A percentile compares a stretch with the other conserved stretches of the same genome.
Evolutionary conservation across 1,140 invertebrate genomes (phyloP).

Genomic region (Nixonia krombeini): DNA sequence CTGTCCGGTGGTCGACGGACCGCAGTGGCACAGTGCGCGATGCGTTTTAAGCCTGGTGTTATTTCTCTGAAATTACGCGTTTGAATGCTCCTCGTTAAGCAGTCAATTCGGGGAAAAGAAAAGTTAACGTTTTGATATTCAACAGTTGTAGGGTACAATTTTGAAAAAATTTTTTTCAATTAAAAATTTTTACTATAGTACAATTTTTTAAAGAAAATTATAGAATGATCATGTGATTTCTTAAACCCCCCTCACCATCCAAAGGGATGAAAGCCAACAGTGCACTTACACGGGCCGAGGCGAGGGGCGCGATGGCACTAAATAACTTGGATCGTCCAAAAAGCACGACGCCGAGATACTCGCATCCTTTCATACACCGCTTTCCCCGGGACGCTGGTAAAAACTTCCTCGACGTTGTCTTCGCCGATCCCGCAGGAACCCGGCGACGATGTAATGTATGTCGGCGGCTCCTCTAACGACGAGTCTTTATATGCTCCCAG

Average conservation of each 20-base stretch:
- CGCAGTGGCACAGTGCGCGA: constrained; percentile 30
- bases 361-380: constrained; percentile 31
- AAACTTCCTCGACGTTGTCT: constrained; percentile 45
- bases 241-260: constrained; percentile 48
- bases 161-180: no score
- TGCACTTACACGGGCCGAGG: constrained; percentile 54
- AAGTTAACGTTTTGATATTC: no score
- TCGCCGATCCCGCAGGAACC: constrained; percentile 41
- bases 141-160: no score
- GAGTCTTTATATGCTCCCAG: constrained; percentile 45
- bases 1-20: constrained; percentile 7
- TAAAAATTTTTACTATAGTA: constrained; percentile 44
- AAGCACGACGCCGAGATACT: constrained; percentile 29
- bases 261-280: constrained; percentile 58
- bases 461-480: constrained; percentile 48
- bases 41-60: constrained; percentile 17
- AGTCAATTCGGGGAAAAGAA: no score
- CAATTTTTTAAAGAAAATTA: constrained; percentile 12
- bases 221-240: no score
- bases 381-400: constrained; percentile 41
- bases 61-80: constrained; percentile 42
- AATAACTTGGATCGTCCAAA: constrained; percentile 46
- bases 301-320: constrained; percentile 43
- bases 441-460: constrained; percentile 49
- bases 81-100: no score